Base-by-base conservation (phyloP, 2,888 invertebrate species). In the Crocallis elinguaria region DNA sequence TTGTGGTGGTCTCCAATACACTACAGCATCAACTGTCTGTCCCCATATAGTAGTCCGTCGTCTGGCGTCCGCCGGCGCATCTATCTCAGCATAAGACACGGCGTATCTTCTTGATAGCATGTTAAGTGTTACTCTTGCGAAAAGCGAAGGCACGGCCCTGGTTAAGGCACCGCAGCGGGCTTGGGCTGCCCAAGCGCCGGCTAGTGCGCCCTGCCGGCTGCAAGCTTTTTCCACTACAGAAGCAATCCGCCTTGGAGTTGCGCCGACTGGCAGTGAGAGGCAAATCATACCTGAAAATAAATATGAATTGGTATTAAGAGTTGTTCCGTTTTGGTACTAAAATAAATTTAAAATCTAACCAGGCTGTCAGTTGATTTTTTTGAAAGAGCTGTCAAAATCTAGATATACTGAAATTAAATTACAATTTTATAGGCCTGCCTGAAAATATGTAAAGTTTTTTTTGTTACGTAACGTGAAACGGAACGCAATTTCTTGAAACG, bases 1-100 rank as follows among this genome's bases (percentile, higher is more conserved):
- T 78, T 95, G 95, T 0, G 95, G 95, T 8, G 95, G 95, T 62
- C 95, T 88, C 95, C 95, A 95, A 70, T 95, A 95, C 45, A 95
- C 84, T 0, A 94, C 93, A 30, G 92, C 90, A 2, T 92, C 92
- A 0, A 95, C 92, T 6, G 93, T 91, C 57, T 95, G 94, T 0
- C 95, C 94, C 92, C 95, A 95, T 12, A 94, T 66, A 5, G 94
- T 93, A 1, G 86, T 90, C 57, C 93, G 88, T 2, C 63, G 81
- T 57, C 60, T 79, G 49, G 84, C 86, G 64, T 74, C 82, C 13
- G 64, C 74, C 55, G 77, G 91, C 66, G 83, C 79, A 46, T 81
- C 81, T 9, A 94, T 88, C 76, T 94, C 94, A 0, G 95, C 94
- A 50, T 95, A 90, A 0, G 93, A 93, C 0, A 95, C 91, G 0